Evolutionary conservation across 2,113 vertebrate genomes (phyloP).

Genomic region (Lates calcarifer): DNA sequence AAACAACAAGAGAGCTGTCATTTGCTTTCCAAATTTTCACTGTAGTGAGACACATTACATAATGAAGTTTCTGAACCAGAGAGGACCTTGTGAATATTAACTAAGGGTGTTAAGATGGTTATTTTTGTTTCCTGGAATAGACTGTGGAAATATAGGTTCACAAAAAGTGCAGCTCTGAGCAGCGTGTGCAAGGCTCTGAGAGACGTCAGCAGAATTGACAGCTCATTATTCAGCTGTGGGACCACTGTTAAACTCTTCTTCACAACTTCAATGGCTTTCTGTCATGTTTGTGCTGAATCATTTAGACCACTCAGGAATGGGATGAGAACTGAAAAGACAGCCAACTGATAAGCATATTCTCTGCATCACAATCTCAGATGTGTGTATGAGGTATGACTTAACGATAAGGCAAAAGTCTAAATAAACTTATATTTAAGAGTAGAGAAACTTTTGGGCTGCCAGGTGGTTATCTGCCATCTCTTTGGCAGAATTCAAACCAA

Average conservation of each 20-base stretch:
- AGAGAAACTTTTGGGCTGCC: background rate
- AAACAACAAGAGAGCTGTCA: conserved; percentile 56
- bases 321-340: conserved; percentile 4
- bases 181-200: conserved; percentile 28
- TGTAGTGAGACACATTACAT: conserved; percentile 11
- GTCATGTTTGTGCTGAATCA: conserved; percentile 46
- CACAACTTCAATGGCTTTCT: conserved; percentile 38
- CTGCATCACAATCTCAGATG: background rate
- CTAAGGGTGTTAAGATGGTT: background rate
- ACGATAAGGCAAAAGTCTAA: background rate
- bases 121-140: conserved; percentile 26
- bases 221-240: conserved; percentile 57
- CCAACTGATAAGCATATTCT: conserved; percentile 24
- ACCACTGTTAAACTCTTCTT: conserved; percentile 33
- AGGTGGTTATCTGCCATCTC: background rate
- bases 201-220: conserved; percentile 55
- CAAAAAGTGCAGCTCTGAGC: conserved; percentile 42
- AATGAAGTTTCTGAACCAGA: conserved; percentile 21
- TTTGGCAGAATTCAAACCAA: background rate
- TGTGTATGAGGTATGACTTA: background rate
- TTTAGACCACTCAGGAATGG: conserved; percentile 31
- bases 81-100: conserved; percentile 32
- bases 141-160: conserved; percentile 20
- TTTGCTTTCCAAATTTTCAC: conserved; percentile 66
- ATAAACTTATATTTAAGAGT: too few species aligned